A percentile compares a stretch with the other conserved stretches of the same genome.
phyloP scores from a whole-genome alignment of 2,113 vertebrate genomes.

The Panthera leo region DNA sequence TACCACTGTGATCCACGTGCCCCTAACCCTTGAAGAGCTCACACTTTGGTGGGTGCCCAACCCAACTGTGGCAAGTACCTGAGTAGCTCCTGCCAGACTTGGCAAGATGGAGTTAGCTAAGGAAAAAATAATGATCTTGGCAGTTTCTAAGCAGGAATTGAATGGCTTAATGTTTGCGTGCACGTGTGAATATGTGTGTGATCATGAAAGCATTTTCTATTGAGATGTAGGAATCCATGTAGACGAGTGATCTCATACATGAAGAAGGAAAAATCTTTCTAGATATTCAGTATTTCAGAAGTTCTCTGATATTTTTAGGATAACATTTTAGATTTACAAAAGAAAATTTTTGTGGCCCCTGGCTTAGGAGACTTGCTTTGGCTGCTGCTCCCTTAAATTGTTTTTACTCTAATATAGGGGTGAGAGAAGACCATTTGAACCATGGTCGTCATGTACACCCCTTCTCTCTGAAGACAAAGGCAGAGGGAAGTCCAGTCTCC shows the following conservation, averaged over 20 bases:
- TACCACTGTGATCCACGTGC: neutral
- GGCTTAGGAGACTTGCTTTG: neutral
- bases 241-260: neutral
- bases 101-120: neutral
- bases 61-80: neutral
- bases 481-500: neutral
- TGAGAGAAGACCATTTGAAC: neutral
- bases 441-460: neutral
- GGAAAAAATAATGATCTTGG: neutral
- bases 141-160: neutral
- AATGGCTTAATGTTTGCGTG: neutral
- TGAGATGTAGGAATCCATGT: neutral
- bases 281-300: neutral
- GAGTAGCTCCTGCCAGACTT: neutral
- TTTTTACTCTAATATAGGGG: neutral
- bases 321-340: neutral
- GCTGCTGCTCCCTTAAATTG: neutral
- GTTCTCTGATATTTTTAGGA: neutral
- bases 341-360: neutral
- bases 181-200: neutral
- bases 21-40: neutral
- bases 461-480: neutral
- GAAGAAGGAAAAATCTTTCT: neutral
- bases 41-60: neutral
- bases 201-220: neutral